Base-by-base conservation (phyloP, 2,113 vertebrate species). In the Cyrtonyx montezumae region DNA sequence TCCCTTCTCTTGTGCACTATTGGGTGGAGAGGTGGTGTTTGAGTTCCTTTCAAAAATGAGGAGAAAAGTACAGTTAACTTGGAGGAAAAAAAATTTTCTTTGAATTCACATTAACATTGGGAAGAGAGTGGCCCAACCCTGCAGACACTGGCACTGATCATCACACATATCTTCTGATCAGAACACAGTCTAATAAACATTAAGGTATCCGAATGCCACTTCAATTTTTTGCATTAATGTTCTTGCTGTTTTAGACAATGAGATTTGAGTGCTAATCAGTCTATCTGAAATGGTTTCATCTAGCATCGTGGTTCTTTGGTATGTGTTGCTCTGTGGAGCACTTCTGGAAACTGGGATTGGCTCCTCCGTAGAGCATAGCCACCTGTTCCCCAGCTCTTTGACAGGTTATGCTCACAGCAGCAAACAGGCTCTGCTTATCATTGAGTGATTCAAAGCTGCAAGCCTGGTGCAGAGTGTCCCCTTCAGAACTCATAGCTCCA, bases 11-110 rank as follows among this genome's bases (percentile, higher is more conserved):
- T 5, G 0, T 42, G 81, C 51, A 48, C 76, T 90, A 85, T 91
- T 85, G 40, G 90, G 95, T 91, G 73, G 58, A 95, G 90, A 92
- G 69, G 40, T 15, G 25, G 85, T 92, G 58, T 83, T 95, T 93
- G 90, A 94, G 84, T 90, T 95, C 79, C 83, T 85, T 94, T 95
- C n/a, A 92, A 81, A 93, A 94, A 82, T 46, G 63, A 87, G 61
- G 15, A 79, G 70, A 87, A 88, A 93, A 91, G 68, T 89, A 92
- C 84, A 93, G 51, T 23, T 63, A 48, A 4, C 6, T 62, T 71
- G 25, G 48, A 9, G 26, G 15, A 26, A 53, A 53, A 53, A 53
- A 17, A 56, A 9, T 11, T 14, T 14, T 70, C 34, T 68, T 76
- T 37, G 79, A 85, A 71, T 80, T 90, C 6, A 2, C 51, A 15